phyloP scores from a whole-genome alignment of 2,888 invertebrate species.

The Leucophora obtusa region DNA sequence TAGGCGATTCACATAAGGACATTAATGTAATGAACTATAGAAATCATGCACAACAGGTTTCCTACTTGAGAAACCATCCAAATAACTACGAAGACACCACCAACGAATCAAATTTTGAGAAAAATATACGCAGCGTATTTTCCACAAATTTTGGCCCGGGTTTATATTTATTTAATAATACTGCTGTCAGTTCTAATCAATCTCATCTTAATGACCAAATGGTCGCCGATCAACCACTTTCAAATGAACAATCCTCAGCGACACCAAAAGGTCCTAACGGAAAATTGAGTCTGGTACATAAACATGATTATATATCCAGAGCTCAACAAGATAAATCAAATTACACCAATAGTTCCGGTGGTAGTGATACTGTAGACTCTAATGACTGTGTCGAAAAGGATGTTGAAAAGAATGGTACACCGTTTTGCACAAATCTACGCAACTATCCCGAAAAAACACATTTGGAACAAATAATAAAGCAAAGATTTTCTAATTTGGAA shows the following conservation, averaged over 20 bases:
- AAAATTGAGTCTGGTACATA: constrained; percentile 76
- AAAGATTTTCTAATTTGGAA: constrained; percentile 69
- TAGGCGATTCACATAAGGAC: constrained; percentile 57
- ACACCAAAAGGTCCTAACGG: constrained; percentile 75
- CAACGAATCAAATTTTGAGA: constrained; percentile 17
- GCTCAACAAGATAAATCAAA: neutral
- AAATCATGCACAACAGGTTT: neutral
- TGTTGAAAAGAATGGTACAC: too few relatives aligned
- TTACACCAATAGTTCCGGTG: neutral
- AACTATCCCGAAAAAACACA: too few relatives aligned
- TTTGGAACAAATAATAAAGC: too few relatives aligned
- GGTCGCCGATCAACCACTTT: constrained; percentile 40
- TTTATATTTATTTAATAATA: constrained; percentile 53
- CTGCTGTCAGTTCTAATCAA: constrained; percentile 29
- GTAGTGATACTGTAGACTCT: constrained; percentile 1
- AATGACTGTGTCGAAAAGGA: constrained; percentile 66
- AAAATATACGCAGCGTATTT: constrained; percentile 48
- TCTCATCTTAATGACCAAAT: constrained; percentile 45
- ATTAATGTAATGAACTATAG: constrained; percentile 6
- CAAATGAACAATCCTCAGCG: constrained; percentile 58
- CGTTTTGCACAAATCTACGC: constrained; percentile 80
- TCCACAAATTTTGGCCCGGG: constrained; percentile 43
- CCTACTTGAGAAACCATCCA: neutral
- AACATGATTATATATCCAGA: constrained; percentile 65
- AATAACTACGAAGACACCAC: neutral